Conservation (phyloP, 2,888 invertebrate species). For the Microplitis deprimator region DNA sequence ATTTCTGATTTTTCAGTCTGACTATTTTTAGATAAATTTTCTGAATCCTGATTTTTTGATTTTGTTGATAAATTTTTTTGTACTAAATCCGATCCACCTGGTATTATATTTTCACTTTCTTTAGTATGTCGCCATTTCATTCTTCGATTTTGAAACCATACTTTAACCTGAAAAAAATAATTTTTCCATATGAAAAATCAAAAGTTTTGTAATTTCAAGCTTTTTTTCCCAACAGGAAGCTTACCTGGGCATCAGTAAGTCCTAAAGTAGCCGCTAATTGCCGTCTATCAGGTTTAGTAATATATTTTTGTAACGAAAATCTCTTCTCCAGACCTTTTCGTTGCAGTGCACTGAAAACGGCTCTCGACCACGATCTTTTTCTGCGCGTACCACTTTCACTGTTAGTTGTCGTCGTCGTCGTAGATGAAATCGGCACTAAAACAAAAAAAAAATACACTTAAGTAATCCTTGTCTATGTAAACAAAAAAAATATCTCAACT, state of each 20-base stretch:
- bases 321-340: constrained; percentile 93
- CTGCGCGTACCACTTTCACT: constrained; percentile 78
- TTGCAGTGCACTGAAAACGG: constrained; percentile 94
- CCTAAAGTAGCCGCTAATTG: constrained; percentile 93
- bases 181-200: neutral
- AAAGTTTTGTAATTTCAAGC: too few relatives aligned
- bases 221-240: neutral
- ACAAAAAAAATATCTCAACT: too few relatives aligned
- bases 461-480: too few relatives aligned
- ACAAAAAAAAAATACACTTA: neutral
- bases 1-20: constrained; percentile 34
- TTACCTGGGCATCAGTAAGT: constrained; percentile 93
- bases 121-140: constrained; percentile 92
- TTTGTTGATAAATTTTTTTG: constrained; percentile 39
- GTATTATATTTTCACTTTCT: constrained; percentile 71
- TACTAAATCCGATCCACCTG: constrained; percentile 52
- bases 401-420: constrained; percentile 69
- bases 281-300: constrained; percentile 93
- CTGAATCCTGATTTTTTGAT: constrained; percentile 34
- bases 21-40: constrained; percentile 33
- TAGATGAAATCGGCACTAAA: constrained; percentile 66
- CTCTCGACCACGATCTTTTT: constrained; percentile 95
- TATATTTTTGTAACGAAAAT: constrained; percentile 95
- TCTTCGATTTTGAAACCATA: constrained; percentile 93
- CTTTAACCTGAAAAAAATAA: constrained; percentile 80